Base-by-base conservation (phyloP, 1,140 invertebrate genomes). In the Sesamia nonagrioides region DNA sequence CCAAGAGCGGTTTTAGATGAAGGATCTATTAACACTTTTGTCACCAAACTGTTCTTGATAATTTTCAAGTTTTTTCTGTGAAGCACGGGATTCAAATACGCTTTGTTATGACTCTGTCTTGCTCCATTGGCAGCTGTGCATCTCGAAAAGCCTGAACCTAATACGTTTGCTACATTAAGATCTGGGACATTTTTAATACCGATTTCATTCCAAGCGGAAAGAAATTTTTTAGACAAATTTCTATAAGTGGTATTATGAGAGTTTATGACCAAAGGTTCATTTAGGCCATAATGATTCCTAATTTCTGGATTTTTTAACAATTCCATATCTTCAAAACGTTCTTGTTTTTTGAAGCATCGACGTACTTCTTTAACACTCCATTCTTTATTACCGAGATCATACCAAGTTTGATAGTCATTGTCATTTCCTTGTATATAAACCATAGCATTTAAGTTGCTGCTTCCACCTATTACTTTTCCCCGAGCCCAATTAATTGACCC, bases 371-470 rank as follows among this genome's bases (percentile, higher is more conserved):
- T 50, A 81, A 96, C 97, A 40, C 95, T 95, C 97, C 97, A 98
- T 6, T 96, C 96, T 1, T 89, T 84, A 83, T 95, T 95, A 7
- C 95, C 95, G 83, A 90, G 82, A 58, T 95, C 93, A 63, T 95
- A 96, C 97, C 97, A 98, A 52, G 91, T 91, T 63, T 96, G 92
- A 73, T 71, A 87, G 21, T 87, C 97, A 40, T 86, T 86, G 9
- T 95, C 92, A 89, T 97, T 96, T 2, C 97, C 97, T 81, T 96
- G 89, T 0, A 97, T 94, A 85, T 97, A 97, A 2, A 96, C 92
- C 96, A 97, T 97, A 33, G 95, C 96, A 86, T 97, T 97, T 4
- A 97, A 92, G 6, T 96, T 95, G 27, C 95, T 96, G n/a, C 95
- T 95, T 6, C 97, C 97, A n/a, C 97, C 97, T 17, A 96, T 78